Base-by-base conservation (phyloP, 2,113 vertebrate genomes). In the Etheostoma spectabile region DNA sequence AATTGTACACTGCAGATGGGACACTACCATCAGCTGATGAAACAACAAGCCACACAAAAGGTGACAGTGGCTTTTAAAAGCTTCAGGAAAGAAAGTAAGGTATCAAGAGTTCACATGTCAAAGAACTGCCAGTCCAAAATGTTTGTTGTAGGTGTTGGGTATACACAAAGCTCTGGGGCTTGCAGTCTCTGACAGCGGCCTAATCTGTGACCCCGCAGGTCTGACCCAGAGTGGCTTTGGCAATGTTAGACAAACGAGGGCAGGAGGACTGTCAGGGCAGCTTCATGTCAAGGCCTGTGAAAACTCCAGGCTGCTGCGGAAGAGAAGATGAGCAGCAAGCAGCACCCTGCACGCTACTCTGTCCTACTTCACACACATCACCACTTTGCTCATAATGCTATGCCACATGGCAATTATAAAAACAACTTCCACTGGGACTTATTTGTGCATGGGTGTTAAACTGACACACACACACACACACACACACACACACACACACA, bases 181-280 rank as follows among this genome's bases (percentile, higher is more conserved):
- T 60, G 21, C 55, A 18, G 53, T 46, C 60, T 48, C 59, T 52
- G 38, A 60, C 72, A 86, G 70, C 73, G 82, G 69, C 66, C 72
- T 88, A 66, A 85, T 84, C 77, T 85, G 59, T 91, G 68, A 88
- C 68, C 83, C 84, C 51, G 19, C 42, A 83, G 72, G 80, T 88
- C 67, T 80, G 73, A 77, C 84, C 80, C 70, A 27, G 19, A 74
- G 84, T 85, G 74, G 75, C 76, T 89, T 77, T 77, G 57, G 81
- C 61, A 42, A 72, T 72, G 84, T 62, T 82, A 71, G 72, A 85
- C 80, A 90, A 88, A 90, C 67, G 78, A 78, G 82, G 68, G 68
- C 75, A 80, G 72, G 81, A 86, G 77, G 83, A 62, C 86, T 91
- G 92, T 90, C 92, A 88, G 86, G 51, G 69, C 75, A 61, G 87